Evolutionary conservation across 2,888 invertebrate genomes (phyloP), one percentile per base, ranked within the genome.

Genomic region (Athalia cordata): DNA sequence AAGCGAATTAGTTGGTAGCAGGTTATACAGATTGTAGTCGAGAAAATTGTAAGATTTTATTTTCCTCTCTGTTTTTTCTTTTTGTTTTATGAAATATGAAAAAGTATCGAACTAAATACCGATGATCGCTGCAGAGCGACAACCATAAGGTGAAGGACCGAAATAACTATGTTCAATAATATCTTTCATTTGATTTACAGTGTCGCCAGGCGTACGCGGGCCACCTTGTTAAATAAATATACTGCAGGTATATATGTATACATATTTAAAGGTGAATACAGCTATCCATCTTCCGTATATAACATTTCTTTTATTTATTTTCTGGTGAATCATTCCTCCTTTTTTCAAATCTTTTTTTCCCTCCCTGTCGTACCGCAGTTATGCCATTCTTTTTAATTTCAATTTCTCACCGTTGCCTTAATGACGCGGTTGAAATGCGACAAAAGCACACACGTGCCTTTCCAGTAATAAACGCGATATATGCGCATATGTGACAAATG

Each of bases 341-440:
- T 8, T 13, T 15, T 50, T n/a, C n/a, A n/a, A n/a, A n/a, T n/a
- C 9, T 55, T 52, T 52, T 55, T 5, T 15, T 6, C 47, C 52
- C 55, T 52, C 9, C 29, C 43, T 13, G 29, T 29, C 29, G 29
- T 55, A 55, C 55, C 55, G n/a, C 9, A 55, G 9, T 55, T 55
- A 55, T 55, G 9, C n/a, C 13, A 72, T 72, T 72, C 45, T 72
- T 72, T 59, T 72, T 13, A 47, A 59, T 72, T 47, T 43, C 47
- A 57, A 59, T 72, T 59, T 59, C 59, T 45, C 45, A 43, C 45
- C 68, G 52, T 4, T 4, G 55, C 59, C 72, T 72, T 72, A 72
- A 72, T 72, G 72, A 72, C 59, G 59, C 72, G 57, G 59, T 68
- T 55, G 49, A 72, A 70, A 72, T 59, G 59, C 59, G 59, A 59